Conservation (phyloP, 1,140 invertebrate species). For the Drosophila tsacasi region DNA sequence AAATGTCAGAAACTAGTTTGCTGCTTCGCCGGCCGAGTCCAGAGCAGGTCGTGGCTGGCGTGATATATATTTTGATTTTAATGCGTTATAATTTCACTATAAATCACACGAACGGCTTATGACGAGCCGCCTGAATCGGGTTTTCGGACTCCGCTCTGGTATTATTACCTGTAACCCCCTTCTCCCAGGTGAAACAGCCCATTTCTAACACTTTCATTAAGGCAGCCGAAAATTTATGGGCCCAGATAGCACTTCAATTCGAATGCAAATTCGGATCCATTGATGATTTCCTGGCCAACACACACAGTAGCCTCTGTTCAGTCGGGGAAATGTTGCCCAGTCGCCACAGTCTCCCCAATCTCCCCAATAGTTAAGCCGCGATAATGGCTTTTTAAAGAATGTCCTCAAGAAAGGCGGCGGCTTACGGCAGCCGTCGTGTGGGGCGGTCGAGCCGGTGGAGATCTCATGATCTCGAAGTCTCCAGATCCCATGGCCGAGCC, state of each 20-base stretch:
- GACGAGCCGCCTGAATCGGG: conserved; percentile 45
- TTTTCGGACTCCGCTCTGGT: conserved; percentile 18
- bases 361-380: conserved; percentile 66
- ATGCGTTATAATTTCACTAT: conserved; percentile 83
- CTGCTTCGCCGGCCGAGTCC: conserved; percentile 27
- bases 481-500: conserved; percentile 20
- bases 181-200: conserved; percentile 39
- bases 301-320: conserved; percentile 61
- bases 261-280: conserved; percentile 61
- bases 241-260: conserved; percentile 67
- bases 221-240: conserved; percentile 70
- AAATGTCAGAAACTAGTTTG: conserved; percentile 81
- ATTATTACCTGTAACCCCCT: conserved; percentile 15
- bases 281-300: conserved; percentile 38
- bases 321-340: conserved; percentile 50
- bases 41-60: conserved; percentile 30
- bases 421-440: conserved; percentile 68
- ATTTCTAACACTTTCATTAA: conserved; percentile 73
- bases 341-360: not conserved
- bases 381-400: conserved; percentile 83
- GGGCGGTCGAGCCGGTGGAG: conserved; percentile 20
- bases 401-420: conserved; percentile 38
- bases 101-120: conserved; percentile 79
- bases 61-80: conserved; percentile 78
- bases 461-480: conserved; percentile 10